phyloP scores from a whole-genome alignment of 2,888 invertebrate genomes.

The Trimorus sp. region DNA sequence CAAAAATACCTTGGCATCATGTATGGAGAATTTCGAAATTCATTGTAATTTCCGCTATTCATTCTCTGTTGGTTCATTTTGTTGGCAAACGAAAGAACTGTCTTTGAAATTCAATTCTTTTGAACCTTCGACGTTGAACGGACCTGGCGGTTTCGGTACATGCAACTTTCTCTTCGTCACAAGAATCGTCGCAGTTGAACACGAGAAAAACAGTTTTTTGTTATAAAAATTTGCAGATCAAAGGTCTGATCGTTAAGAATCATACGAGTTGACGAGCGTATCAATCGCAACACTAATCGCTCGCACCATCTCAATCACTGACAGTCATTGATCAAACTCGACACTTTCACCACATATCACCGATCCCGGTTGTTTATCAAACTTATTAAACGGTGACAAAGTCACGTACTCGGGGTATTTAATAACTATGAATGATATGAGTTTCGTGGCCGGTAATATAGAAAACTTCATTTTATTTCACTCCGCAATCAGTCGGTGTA shows the following conservation, averaged over 20 bases:
- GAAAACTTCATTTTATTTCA: too few relatives aligned
- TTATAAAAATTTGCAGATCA: constrained; percentile 31
- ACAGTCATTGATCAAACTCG: too few relatives aligned
- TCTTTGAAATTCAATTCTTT: too few relatives aligned
- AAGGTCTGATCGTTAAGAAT: constrained; percentile 30
- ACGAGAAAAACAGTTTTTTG: not conserved
- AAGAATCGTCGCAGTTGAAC: not conserved
- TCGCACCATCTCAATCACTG: not conserved
- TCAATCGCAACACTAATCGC: not conserved
- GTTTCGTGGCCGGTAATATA: too few relatives aligned
- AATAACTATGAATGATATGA: too few relatives aligned
- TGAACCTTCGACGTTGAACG: not conserved
- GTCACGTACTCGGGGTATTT: too few relatives aligned
- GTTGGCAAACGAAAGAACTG: too few relatives aligned
- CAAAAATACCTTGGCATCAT: constrained; percentile 69
- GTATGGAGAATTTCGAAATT: constrained; percentile 72
- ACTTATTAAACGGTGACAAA: too few relatives aligned
- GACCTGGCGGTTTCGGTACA: not conserved
- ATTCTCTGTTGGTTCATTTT: constrained; percentile 71
- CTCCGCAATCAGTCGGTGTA: too few relatives aligned
- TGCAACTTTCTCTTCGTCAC: constrained; percentile 7
- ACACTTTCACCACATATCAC: too few relatives aligned
- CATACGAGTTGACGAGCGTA: not conserved
- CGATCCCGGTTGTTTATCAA: too few relatives aligned
- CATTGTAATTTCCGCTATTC: constrained; percentile 67